These are phyloP conservation scores for Tychaedon coryphoeus DNA, from an alignment of 2,113 vertebrate species.

Conservation along the genomic window DNA sequence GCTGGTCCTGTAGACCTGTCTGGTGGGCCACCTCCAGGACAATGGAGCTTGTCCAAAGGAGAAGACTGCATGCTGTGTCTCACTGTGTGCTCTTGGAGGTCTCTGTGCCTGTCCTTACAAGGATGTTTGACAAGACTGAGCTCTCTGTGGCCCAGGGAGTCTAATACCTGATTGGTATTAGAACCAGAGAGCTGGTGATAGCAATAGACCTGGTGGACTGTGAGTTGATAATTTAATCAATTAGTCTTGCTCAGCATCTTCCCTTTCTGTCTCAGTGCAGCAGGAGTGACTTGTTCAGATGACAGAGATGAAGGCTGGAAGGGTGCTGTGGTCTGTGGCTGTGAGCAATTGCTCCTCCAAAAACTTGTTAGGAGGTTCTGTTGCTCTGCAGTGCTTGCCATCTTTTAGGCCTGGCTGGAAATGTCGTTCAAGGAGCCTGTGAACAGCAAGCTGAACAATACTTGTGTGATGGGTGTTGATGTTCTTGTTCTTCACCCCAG, in stretches of 20 bases:
- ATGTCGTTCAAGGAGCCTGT: not conserved
- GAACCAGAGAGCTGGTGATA: not conserved
- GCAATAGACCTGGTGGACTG: not conserved
- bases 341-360: not conserved
- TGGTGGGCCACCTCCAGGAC: not conserved
- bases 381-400: not conserved
- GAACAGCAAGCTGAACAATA: not conserved
- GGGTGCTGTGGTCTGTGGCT: not conserved
- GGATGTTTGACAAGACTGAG: not conserved
- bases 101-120: not conserved
- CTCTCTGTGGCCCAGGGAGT: not conserved
- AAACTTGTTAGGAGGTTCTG: not conserved
- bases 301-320: not conserved
- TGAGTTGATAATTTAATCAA: not conserved
- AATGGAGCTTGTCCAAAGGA: not conserved
- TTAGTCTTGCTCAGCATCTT: not conserved
- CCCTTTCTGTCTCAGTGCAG: not conserved
- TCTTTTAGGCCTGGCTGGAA: not conserved
- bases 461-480: not conserved
- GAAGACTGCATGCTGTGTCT: not conserved
- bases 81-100: accelerated
- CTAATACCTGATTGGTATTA: not conserved
- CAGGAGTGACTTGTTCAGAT: not conserved
- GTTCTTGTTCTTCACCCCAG: not conserved
- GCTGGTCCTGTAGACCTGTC: not conserved